Evolutionary conservation across 2,797 vertebrate genomes (phyloP).

Genomic region (Rhinogobio ventralis): DNA sequence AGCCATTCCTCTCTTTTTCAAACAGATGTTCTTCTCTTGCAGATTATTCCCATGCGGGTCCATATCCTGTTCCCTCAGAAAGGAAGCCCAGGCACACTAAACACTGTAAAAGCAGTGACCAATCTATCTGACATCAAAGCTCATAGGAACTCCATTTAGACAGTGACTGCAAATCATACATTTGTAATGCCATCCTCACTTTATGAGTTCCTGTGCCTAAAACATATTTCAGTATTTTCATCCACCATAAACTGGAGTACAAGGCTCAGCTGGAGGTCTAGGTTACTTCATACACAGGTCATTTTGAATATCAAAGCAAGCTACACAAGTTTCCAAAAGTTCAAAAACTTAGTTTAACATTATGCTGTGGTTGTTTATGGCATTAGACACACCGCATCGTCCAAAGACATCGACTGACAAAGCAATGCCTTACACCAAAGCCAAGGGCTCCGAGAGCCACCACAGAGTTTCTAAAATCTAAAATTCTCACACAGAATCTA

Average conservation of each 20-base stretch:
- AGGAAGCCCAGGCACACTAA: background rate
- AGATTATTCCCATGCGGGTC: constrained; percentile 6
- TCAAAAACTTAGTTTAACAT: background rate
- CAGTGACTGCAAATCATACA: background rate
- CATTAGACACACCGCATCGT: too few species aligned
- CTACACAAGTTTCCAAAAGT: background rate
- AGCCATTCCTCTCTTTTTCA: background rate
- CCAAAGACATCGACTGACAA: background rate
- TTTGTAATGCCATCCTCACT: background rate
- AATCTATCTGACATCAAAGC: constrained; percentile 5
- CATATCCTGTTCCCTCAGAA: constrained; percentile 20
- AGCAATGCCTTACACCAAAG: background rate
- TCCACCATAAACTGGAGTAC: background rate
- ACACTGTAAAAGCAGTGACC: background rate
- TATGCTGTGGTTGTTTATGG: background rate
- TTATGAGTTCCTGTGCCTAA: background rate
- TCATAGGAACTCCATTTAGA: background rate
- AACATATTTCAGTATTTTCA: background rate
- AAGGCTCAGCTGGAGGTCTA: constrained; percentile 12
- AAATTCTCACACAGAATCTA: background rate
- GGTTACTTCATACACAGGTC: background rate
- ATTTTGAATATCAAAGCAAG: background rate
- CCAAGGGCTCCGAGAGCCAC: background rate
- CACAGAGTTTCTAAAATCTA: background rate
- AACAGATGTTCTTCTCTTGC: background rate